Conservation (phyloP, 37 sponge, comb jelly and placozoan genomes). For the Axinella damicornis region DNA sequence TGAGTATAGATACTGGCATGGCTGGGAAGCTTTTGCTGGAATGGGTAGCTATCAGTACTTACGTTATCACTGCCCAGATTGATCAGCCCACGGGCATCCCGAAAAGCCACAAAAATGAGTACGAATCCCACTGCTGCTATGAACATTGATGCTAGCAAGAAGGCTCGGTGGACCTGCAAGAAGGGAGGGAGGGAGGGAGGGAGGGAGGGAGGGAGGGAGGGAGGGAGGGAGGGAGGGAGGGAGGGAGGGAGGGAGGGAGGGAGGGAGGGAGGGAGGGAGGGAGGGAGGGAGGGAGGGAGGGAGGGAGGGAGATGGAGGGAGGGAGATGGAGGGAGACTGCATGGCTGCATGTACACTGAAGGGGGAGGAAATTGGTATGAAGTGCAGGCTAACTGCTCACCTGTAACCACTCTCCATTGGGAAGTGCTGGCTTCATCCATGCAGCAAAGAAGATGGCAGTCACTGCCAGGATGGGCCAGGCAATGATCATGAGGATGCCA, state of each 20-base stretch:
- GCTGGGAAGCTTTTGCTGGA: too few relatives aligned
- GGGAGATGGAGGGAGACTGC: neutral
- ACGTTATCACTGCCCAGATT: constrained; percentile 8
- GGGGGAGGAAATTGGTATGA: too few relatives aligned
- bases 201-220: constrained; percentile 9
- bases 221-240: neutral
- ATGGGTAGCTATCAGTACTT: neutral
- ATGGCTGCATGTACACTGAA: too few relatives aligned
- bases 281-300: neutral
- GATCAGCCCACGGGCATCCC: neutral
- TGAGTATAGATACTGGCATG: too few relatives aligned
- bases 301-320: neutral
- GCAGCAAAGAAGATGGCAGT: constrained; percentile 79
- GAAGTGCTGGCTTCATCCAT: constrained; percentile 74
- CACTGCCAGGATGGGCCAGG: constrained; percentile 60
- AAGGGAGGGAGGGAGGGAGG: neutral
- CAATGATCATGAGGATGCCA: constrained; percentile 78
- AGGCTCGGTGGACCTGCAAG: constrained; percentile 35
- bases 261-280: neutral
- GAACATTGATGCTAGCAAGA: constrained; percentile 47
- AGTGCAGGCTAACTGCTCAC: constrained; percentile 2
- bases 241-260: neutral
- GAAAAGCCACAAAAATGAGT: constrained; percentile 50
- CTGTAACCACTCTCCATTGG: constrained; percentile 83
- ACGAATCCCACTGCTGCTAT: constrained; percentile 50